Evolutionary conservation across 2,797 vertebrate species (phyloP), one percentile per base, ranked within the genome.

Genomic region (Sebastes elongatus): DNA sequence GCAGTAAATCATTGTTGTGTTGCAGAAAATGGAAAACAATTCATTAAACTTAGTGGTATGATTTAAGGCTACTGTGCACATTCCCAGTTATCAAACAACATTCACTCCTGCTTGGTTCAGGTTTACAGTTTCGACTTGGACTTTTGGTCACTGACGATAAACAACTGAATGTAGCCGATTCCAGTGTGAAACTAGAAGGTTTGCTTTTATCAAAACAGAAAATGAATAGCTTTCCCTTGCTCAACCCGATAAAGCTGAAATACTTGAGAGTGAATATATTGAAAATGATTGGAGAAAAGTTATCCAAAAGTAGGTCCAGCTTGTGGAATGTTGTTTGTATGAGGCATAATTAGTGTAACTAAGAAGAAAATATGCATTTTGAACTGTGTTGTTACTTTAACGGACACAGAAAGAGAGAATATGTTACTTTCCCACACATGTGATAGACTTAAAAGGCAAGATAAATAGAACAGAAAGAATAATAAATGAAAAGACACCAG

Each of bases 181-280:
- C 84, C 89, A 92, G 82, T 82, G 87, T 89, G 57, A 53, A 71
- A 86, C 61, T 78, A 70, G 25, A 16, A 6, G 25, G 72, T 57
- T 63, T 68, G 30, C 8, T 86, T 76, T 9, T 27, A 63, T 38
- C 42, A 38, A 72, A 82, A 71, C 52, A 46, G 30, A 8, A 74
- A 85, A 71, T 30, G 7, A n/a, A 18, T 22, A 65, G 55, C 28
- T 46, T 63, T 69, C 23, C 42, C 23, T 23, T 20, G 11, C 16
- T 66, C 18, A 73, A 75, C 35, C 33, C 9, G 25, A 80, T 64
- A 63, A 81, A 55, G 25, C 30, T 55, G 61, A 65, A 27, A 81
- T 52, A 71, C 32, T 73, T 23, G 11, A 32, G 11, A 32, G 27
- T 14, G n/a, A 64, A 71, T 56, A 16, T 28, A 67, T 3, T 33